A percentile compares a stretch with the other conserved stretches of the same genome.
Conservation (phyloP, 2,113 vertebrate genomes). For the Hylia prasina region DNA sequence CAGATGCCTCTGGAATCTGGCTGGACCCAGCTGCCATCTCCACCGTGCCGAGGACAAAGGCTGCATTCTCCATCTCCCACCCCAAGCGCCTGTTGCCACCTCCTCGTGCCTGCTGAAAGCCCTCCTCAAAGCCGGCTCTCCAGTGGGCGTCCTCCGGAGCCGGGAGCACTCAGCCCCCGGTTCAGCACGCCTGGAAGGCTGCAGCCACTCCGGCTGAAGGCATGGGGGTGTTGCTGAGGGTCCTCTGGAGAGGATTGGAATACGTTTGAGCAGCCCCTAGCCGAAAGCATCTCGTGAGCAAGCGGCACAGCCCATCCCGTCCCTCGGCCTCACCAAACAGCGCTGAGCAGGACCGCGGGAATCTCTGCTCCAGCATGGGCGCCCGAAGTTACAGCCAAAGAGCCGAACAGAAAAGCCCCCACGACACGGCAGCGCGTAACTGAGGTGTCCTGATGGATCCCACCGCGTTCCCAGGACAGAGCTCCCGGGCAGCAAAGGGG, state of each 20-base stretch:
- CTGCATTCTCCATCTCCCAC: conserved; percentile 49
- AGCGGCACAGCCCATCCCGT: neutral
- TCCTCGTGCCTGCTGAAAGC: conserved; percentile 72
- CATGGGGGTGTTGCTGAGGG: neutral
- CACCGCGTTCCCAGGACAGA: fast-evolving
- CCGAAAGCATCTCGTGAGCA: neutral
- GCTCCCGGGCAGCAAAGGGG: neutral
- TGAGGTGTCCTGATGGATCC: neutral
- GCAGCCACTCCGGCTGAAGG: neutral
- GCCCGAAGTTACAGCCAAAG: neutral
- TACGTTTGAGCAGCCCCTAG: neutral
- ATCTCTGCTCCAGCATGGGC: neutral
- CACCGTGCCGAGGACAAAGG: neutral
- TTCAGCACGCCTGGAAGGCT: neutral
- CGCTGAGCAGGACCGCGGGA: neutral
- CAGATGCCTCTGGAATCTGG: conserved; percentile 79
- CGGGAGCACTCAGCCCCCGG: conserved; percentile 70
- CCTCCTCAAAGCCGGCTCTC: conserved; percentile 66
- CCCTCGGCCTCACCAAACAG: neutral
- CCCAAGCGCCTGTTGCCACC: conserved; percentile 72
- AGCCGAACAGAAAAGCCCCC: neutral
- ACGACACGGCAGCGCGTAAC: fast-evolving
- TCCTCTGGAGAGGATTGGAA: neutral
- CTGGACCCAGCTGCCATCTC: neutral
- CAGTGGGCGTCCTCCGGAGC: conserved; percentile 70